phyloP scores from a whole-genome alignment of 2,888 invertebrate genomes.

The Unio pictorum region DNA sequence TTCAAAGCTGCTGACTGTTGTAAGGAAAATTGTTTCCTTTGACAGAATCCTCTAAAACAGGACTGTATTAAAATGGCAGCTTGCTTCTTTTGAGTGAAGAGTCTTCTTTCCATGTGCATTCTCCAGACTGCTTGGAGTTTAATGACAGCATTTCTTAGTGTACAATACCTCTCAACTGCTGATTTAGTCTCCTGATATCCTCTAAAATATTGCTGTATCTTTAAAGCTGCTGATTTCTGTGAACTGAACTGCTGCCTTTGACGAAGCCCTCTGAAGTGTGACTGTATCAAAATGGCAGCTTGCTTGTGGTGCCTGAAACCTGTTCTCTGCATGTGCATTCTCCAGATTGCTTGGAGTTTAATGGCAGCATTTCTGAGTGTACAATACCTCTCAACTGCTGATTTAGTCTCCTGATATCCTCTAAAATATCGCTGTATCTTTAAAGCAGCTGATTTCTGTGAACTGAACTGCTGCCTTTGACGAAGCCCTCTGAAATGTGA shows the following conservation, averaged over 20 bases:
- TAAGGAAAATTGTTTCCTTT: slow-evolving; percentile 7
- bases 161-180: slow-evolving; percentile 8
- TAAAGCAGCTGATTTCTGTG: not conserved
- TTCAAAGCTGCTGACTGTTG: slow-evolving; percentile 19
- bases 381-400: slow-evolving; percentile 9
- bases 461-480: slow-evolving; percentile 1
- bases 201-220: slow-evolving; percentile 21
- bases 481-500: slow-evolving; percentile 7
- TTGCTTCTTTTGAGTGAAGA: slow-evolving; percentile 10
- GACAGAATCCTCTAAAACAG: slow-evolving; percentile 11
- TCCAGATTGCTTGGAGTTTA: slow-evolving; percentile 33
- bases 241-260: slow-evolving; percentile 1
- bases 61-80: slow-evolving; percentile 33
- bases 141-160: slow-evolving; percentile 22
- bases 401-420: not conserved
- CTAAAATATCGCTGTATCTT: slow-evolving; percentile 18
- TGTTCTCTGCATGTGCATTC: slow-evolving; percentile 9
- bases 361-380: slow-evolving; percentile 22
- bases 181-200: not conserved
- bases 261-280: slow-evolving; percentile 7
- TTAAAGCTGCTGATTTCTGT: not conserved
- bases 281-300: slow-evolving; percentile 30
- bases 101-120: slow-evolving; percentile 6
- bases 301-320: slow-evolving; percentile 11
- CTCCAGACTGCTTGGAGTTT: slow-evolving; percentile 34